Evolutionary conservation across 2,797 vertebrate species (phyloP).

Genomic region (Sus cebifrons): DNA sequence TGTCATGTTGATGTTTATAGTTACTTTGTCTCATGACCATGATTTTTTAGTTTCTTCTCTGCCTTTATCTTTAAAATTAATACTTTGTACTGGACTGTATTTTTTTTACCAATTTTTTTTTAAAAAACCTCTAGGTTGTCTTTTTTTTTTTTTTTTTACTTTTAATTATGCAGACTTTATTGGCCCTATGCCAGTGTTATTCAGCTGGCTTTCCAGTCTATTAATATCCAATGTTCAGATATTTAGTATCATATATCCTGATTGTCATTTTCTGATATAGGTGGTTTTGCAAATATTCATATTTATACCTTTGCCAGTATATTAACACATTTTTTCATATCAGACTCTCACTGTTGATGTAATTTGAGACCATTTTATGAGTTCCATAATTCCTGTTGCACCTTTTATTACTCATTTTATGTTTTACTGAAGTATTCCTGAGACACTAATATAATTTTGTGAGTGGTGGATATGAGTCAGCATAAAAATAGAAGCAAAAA

Average conservation of each 20-base stretch:
- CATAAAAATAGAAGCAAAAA: neutral
- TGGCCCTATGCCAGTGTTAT: neutral
- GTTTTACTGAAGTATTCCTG: constrained; percentile 34
- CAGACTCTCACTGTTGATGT: neutral
- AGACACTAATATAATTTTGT: constrained; percentile 2
- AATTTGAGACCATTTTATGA: neutral
- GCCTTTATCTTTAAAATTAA: neutral
- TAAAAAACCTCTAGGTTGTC: neutral
- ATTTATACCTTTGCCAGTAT: neutral
- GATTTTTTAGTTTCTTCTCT: constrained; percentile 31
- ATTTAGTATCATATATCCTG: neutral
- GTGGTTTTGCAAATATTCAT: neutral
- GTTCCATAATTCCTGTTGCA: neutral
- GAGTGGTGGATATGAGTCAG: neutral
- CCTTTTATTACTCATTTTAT: constrained; percentile 26
- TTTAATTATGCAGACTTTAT: neutral
- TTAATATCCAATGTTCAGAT: neutral
- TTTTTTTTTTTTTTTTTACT: neutral
- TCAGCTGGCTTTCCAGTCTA: neutral
- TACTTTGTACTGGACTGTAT: neutral
- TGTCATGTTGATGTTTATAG: constrained; percentile 27
- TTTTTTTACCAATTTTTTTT: neutral
- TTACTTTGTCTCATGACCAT: constrained; percentile 3
- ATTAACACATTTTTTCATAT: neutral
- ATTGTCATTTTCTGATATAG: neutral